phyloP scores from a whole-genome alignment of 1,140 invertebrate genomes.

The Thaumatotibia leucotreta region DNA sequence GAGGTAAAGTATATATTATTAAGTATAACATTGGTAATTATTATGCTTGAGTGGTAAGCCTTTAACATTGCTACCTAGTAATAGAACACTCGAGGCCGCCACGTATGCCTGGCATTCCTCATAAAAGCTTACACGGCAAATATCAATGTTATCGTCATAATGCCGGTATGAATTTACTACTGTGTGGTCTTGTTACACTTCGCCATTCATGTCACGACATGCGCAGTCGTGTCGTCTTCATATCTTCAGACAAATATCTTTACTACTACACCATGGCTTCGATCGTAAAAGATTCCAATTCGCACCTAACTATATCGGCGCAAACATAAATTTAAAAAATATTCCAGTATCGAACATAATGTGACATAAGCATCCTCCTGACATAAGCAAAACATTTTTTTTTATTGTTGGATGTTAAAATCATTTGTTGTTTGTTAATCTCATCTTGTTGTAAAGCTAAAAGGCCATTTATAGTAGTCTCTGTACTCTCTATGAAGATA shows the following conservation, averaged over 20 bases:
- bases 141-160: conserved; percentile 4
- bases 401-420: too few species aligned
- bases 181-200: conserved; percentile 9
- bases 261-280: not conserved
- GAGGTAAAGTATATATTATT: not conserved
- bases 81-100: not conserved
- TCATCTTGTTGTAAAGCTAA: too few species aligned
- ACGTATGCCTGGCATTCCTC: conserved; percentile 6
- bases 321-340: too few species aligned
- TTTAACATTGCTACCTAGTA: conserved; percentile 1
- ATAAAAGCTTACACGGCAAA: conserved; percentile 9
- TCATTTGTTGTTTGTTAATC: too few species aligned
- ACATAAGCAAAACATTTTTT: too few species aligned
- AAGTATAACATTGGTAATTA: not conserved
- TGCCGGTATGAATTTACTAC: not conserved
- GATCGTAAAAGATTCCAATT: too few species aligned
- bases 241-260: not conserved
- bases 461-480: too few species aligned
- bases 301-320: too few species aligned
- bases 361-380: too few species aligned
- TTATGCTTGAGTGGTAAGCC: not conserved
- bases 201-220: not conserved
- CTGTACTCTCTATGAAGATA: too few species aligned
- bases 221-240: not conserved
- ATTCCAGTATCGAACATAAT: too few species aligned